These are phyloP conservation scores for Agrochola lota DNA, from an alignment of 2,888 invertebrate genomes.

Conservation along the genomic window DNA sequence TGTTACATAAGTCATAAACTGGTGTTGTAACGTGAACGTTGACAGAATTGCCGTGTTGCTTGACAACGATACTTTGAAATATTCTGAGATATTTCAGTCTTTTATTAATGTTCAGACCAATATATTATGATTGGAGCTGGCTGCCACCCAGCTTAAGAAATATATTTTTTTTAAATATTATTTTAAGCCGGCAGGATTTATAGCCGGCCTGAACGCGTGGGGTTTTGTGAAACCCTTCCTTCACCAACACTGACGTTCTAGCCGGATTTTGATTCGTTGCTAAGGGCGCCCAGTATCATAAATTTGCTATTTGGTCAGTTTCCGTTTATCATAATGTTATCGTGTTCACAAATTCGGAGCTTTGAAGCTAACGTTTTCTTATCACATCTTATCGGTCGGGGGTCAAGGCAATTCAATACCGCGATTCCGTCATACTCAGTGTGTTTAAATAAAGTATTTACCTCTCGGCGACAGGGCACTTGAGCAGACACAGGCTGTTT, in stretches of 20 bases:
- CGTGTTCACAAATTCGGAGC: constrained; percentile 17
- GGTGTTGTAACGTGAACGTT: constrained; percentile 41
- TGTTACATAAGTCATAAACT: constrained; percentile 28
- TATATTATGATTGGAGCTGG: constrained; percentile 11
- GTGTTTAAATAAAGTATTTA: constrained; percentile 43
- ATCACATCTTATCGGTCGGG: constrained; percentile 49
- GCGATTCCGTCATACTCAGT: constrained; percentile 33
- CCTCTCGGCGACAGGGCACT: constrained; percentile 4
- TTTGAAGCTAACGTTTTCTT: constrained; percentile 27
- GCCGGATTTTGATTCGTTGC: not conserved
- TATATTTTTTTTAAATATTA: not conserved
- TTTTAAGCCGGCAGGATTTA: not conserved
- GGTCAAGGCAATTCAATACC: constrained; percentile 57
- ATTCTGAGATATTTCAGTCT: constrained; percentile 8
- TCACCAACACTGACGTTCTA: not conserved
- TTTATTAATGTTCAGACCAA: not conserved
- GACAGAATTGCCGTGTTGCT: constrained; percentile 26
- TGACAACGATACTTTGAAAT: constrained; percentile 15
- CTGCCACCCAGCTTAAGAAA: constrained; percentile 14
- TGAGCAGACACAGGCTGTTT: constrained; percentile 25
- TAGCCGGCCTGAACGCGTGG: not conserved
- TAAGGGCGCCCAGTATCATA: not conserved
- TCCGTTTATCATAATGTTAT: constrained; percentile 18
- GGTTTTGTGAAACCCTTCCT: constrained; percentile 8
- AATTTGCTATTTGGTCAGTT: not conserved